Percentiles rank a stretch among this genome's conserved stretches.
These are phyloP conservation scores for Lucilia cuprina DNA, from an alignment of 1,140 invertebrate species.

Conservation along the genomic window DNA sequence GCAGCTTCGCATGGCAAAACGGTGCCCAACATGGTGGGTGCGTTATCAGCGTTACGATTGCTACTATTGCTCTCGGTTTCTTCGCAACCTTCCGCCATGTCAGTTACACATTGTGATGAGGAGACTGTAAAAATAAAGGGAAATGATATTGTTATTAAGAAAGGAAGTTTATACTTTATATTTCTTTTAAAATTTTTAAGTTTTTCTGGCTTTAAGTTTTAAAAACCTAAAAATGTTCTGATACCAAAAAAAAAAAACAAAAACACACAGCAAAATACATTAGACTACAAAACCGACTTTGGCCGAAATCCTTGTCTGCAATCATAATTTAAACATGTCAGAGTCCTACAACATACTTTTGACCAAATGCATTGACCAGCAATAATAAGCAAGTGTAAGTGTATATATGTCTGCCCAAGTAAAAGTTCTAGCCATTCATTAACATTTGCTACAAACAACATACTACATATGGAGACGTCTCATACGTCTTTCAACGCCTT, in stretches of 20 bases:
- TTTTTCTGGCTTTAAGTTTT: not conserved
- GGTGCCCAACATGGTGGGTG: slow-evolving; percentile 57
- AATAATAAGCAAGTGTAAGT: not conserved
- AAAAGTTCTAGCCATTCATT: not conserved
- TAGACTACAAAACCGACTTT: slow-evolving; percentile 19
- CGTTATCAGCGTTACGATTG: slow-evolving; percentile 39
- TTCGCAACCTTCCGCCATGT: slow-evolving; percentile 62
- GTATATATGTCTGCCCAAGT: not conserved
- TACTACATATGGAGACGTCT: slow-evolving; percentile 23
- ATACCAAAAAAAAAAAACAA: too few species aligned
- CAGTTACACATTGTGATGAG: slow-evolving; percentile 40
- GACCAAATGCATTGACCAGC: slow-evolving; percentile 31
- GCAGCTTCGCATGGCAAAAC: slow-evolving; percentile 60
- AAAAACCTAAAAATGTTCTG: not conserved
- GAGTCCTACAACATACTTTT: not conserved
- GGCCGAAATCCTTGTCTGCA: slow-evolving; percentile 30
- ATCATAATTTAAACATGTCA: slow-evolving; percentile 32
- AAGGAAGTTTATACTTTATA: not conserved
- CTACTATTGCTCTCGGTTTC: slow-evolving; percentile 51
- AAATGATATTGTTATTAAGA: not conserved
- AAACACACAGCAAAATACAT: not conserved
- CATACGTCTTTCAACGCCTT: slow-evolving; percentile 32
- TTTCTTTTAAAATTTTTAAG: not conserved
- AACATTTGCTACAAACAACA: not conserved
- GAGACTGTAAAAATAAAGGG: not conserved